Conservation (phyloP, 2,888 invertebrate genomes). For the Maniola hyperantus region DNA sequence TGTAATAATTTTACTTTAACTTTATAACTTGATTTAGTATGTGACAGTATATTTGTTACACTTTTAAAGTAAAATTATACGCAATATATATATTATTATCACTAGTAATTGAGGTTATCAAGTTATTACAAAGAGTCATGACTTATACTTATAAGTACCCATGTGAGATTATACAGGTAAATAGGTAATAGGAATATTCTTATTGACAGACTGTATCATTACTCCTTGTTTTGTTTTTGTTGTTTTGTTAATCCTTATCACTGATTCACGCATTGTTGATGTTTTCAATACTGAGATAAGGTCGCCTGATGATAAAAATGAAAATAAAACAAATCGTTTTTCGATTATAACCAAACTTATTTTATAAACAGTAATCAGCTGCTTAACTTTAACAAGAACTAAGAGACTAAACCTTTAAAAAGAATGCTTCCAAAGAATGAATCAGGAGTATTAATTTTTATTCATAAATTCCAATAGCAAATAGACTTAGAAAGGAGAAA, state of each 20-base stretch:
- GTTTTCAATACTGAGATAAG: conserved; percentile 25
- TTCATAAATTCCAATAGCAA: no score
- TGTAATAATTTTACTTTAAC: no score
- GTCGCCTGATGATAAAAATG: conserved; percentile 26
- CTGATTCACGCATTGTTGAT: conserved; percentile 23
- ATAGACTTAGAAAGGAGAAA: conserved; percentile 6
- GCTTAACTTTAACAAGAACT: not conserved
- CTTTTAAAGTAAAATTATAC: no score
- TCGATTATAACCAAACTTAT: conserved; percentile 5
- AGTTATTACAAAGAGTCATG: not conserved
- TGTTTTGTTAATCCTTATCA: not conserved
- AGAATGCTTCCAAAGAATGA: no score
- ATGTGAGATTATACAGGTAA: not conserved
- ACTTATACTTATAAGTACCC: no score
- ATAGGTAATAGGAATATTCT: no score
- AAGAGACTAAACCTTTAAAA: no score
- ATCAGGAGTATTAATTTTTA: no score
- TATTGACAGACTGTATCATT: not conserved
- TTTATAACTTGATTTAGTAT: no score
- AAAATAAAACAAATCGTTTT: conserved; percentile 35
- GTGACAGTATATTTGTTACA: no score
- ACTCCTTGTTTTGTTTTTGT: no score
- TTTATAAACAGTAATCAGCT: not conserved
- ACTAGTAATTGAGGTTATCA: not conserved
- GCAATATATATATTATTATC: not conserved